Evolutionary conservation across 2,888 invertebrate genomes (phyloP), one percentile per base, ranked within the genome.

Genomic region (Pediacus dermestoides): DNA sequence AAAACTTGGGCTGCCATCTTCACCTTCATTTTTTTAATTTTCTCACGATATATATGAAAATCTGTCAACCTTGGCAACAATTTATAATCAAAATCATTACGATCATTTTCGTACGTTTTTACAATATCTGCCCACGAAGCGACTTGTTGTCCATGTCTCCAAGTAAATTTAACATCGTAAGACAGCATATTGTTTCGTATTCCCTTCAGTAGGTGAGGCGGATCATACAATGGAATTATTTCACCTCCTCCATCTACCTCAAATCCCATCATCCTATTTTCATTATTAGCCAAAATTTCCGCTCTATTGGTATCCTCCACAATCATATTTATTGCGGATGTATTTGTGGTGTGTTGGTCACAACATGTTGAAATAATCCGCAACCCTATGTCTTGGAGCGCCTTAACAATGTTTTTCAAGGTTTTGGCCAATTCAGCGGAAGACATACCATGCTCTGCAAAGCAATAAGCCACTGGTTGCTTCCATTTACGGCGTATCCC

Each of bases 51-150:
- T 13, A 28, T n/a, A 11, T 28, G 28, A 3, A 3, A 3, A 14
- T 28, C 12, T 3, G 28, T 7, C 14, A 28, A 28, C 10, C 10
- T 11, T n/a, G 7, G 10, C 4, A 46, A 37, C 9, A 26, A 30
- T 11, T 16, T 30, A 15, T 37, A 33, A 22, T 46, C 39, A 4
- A 25, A 34, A 13, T 22, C 14, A 10, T 11, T 11, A 3, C 3
- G 4, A 10, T 11, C 13, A 8, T 4, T 9, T 14, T 28, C 28
- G 12, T 28, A 28, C 4, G 14, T 6, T 3, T 28, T 4, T 4
- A 28, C 14, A n/a, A 28, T 13, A 14, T 28, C 13, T 28, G 3
- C 3, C 28, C 28, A 28, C 11, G n/a, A 2, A n/a, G 28, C 28
- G 4, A 10, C 10, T 4, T 4, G 7, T 4, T 7, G 3, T 28